Evolutionary conservation across 2,888 invertebrate genomes (phyloP), one percentile per base, ranked within the genome.

Genomic region (Orthosia incerta): DNA sequence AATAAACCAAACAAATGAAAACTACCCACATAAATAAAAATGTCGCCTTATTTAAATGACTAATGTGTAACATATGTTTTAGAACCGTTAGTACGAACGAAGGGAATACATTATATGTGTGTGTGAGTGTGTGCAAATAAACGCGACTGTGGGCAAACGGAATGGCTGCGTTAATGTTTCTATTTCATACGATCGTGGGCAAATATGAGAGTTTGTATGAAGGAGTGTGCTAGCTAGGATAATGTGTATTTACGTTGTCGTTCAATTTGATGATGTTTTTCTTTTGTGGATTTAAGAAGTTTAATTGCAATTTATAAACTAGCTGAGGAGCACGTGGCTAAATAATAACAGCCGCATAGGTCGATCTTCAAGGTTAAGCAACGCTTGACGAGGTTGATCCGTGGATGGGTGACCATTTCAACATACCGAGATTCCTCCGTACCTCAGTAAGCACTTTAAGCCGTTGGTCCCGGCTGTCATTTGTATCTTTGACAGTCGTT

Each of bases 161-260:
- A 76, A 72, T 69, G 66, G 75, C 79, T 70, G 64, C 72, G 86
- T 75, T 84, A 88, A 89, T 89, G 84, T 87, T 87, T 86, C 80
- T 85, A 84, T 88, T 86, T 74, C 77, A 76, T 60, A 71, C 67
- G 72, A 56, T 67, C 46, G 76, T 53, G 31, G 31, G 56, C 56
- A 78, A 72, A 78, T 78, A 73, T 73, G 26, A 56, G 51, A 48
- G 7, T 53, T 7, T 53, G 23, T 53, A 39, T 39, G 9, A 9
- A 7, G 31, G 3, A 1, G 39, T 39, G 39, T 39, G 39, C 39
- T 9, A 31, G 15, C n/a, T 61, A 20, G 31, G 4, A 50, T 64
- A 69, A 76, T 70, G 50, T 46, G 16, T 56, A 31, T 50, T 39
- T 72, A 46, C 5, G 26, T 15, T 18, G 9, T 51, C 45, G 48